Conservation (phyloP, 35 echinoderm and acorn worm species). For the Patiria miniata region DNA sequence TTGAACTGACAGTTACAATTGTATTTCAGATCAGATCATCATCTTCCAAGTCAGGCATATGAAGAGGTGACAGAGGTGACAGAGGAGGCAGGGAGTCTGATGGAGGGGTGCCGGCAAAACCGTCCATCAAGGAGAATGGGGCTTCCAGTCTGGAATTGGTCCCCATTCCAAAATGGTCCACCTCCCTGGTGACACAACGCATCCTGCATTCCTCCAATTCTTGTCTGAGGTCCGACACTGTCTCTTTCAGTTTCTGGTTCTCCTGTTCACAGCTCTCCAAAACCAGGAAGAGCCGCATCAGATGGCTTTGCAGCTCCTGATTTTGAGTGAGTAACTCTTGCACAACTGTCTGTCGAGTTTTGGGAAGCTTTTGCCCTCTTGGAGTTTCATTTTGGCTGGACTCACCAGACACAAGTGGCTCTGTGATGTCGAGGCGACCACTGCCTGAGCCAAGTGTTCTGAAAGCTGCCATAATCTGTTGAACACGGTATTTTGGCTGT, state of each 20-base stretch:
- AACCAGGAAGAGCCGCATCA: conserved; percentile 33
- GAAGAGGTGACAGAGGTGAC: neutral
- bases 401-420: neutral
- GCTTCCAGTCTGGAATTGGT: neutral
- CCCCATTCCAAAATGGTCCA: neutral
- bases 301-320: conserved; percentile 34
- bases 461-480: conserved; percentile 4
- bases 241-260: conserved; percentile 24
- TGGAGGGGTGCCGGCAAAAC: neutral
- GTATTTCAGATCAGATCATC: neutral
- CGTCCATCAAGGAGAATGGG: conserved; percentile 26
- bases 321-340: conserved; percentile 27
- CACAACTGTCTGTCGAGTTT: neutral
- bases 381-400: neutral
- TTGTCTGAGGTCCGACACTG: conserved; percentile 17
- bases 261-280: conserved; percentile 44
- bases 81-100: conserved; percentile 36
- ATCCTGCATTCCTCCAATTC: conserved; percentile 31
- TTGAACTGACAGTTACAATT: no score
- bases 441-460: conserved; percentile 1
- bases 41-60: conserved; percentile 51
- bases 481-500: conserved; percentile 8
- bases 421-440: neutral
- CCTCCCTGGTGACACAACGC: neutral
- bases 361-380: conserved; percentile 8